phyloP scores from a whole-genome alignment of 2,797 vertebrate genomes.

The Cyclura pinguis region DNA sequence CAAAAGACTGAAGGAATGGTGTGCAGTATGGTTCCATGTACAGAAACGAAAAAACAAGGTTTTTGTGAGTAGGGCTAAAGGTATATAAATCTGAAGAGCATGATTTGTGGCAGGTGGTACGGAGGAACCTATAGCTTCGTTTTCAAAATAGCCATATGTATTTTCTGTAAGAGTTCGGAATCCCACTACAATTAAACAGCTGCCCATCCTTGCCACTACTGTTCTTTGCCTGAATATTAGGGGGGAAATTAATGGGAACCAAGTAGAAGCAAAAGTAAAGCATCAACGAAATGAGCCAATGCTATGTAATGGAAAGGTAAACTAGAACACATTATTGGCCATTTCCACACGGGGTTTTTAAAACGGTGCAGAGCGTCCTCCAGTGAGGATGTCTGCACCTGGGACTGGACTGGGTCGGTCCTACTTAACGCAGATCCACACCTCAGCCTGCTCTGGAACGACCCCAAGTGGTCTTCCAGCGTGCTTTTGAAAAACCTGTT shows the following conservation, averaged over 20 bases:
- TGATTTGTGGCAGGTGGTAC: no score
- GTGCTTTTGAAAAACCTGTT: no score
- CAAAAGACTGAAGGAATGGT: not conserved
- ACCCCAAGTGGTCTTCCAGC: no score
- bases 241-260: slow-evolving; percentile 6
- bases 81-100: not conserved
- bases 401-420: no score
- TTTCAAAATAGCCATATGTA: not conserved
- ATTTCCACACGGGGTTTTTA: no score
- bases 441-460: no score
- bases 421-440: no score
- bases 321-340: not conserved
- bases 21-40: not conserved
- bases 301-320: slow-evolving; percentile 8
- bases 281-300: not conserved
- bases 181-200: slow-evolving; percentile 3
- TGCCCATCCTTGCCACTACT: slow-evolving; percentile 30
- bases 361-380: no score
- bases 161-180: slow-evolving; percentile 14
- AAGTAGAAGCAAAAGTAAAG: not conserved
- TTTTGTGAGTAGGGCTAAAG: not conserved
- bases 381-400: no score
- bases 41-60: not conserved
- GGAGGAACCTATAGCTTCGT: not conserved
- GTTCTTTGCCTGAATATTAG: not conserved